These are phyloP conservation scores for Macquaria ambigua DNA, from an alignment of 2,113 vertebrate species.

Conservation along the genomic window DNA sequence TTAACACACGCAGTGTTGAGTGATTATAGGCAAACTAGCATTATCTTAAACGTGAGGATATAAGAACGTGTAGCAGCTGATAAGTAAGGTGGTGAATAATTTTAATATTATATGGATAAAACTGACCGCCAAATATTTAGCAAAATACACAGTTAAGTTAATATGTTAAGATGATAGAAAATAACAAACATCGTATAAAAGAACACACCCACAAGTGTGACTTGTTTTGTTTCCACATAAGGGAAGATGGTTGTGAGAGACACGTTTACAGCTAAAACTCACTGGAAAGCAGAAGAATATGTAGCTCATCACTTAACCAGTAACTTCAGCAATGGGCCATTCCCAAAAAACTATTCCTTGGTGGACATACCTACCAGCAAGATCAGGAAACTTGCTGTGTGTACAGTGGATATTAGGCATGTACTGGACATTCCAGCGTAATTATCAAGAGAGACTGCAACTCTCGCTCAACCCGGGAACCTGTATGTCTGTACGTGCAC, in stretches of 20 bases:
- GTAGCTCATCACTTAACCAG: background rate
- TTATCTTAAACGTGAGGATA: background rate
- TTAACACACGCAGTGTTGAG: background rate
- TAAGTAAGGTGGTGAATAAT: background rate
- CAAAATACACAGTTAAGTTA: background rate
- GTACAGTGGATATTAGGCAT: background rate
- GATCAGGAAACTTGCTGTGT: background rate
- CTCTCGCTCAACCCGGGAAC: background rate
- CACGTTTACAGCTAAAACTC: background rate
- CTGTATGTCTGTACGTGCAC: constrained; percentile 5
- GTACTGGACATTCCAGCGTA: constrained; percentile 1
- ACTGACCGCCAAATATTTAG: background rate
- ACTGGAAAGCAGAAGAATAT: background rate
- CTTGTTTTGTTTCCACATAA: background rate
- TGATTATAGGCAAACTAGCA: background rate
- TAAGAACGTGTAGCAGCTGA: background rate
- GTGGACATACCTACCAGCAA: background rate
- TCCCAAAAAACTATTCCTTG: background rate
- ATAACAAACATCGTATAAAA: background rate
- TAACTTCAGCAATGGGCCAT: background rate
- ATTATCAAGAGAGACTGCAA: constrained; percentile 1
- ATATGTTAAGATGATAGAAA: background rate
- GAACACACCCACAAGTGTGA: background rate
- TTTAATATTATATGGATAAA: background rate
- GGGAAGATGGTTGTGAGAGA: background rate